These are phyloP conservation scores for Oscheius myriophilus DNA, from an alignment of 2,888 invertebrate species.

Conservation along the genomic window DNA sequence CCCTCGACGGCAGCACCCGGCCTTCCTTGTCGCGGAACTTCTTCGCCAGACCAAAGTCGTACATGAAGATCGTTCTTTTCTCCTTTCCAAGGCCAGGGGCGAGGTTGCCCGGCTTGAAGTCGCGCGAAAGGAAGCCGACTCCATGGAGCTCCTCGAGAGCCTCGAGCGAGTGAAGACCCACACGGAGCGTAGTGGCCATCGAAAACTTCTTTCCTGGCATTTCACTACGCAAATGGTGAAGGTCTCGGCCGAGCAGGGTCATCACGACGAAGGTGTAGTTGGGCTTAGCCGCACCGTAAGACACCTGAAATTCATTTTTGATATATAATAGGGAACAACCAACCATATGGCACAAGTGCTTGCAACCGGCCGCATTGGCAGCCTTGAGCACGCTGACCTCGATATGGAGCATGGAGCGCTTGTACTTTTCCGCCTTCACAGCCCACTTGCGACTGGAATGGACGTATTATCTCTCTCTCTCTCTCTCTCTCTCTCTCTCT, in stretches of 20 bases:
- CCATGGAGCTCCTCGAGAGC: slow-evolving; percentile 59
- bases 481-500: too few species aligned
- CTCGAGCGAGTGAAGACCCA: slow-evolving; percentile 54
- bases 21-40: slow-evolving; percentile 44
- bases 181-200: slow-evolving; percentile 50
- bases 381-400: slow-evolving; percentile 28
- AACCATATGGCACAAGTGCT: slow-evolving; percentile 55
- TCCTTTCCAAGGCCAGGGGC: slow-evolving; percentile 56
- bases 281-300: slow-evolving; percentile 25
- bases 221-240: slow-evolving; percentile 58
- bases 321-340: too few species aligned
- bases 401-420: slow-evolving; percentile 58
- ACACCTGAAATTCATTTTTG: too few species aligned
- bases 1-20: slow-evolving; percentile 45
- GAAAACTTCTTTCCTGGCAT: slow-evolving; percentile 53
- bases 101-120: slow-evolving; percentile 65
- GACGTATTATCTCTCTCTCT: too few species aligned
- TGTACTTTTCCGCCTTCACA: slow-evolving; percentile 61
- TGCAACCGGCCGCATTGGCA: slow-evolving; percentile 32
- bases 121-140: slow-evolving; percentile 56
- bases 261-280: slow-evolving; percentile 53
- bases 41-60: slow-evolving; percentile 60
- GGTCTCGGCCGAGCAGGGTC: slow-evolving; percentile 58
- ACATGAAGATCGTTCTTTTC: slow-evolving; percentile 49
- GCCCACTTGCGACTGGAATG: slow-evolving; percentile 33